Conservation (phyloP, 2,888 invertebrate genomes). For the Tetragonula carbonaria region DNA sequence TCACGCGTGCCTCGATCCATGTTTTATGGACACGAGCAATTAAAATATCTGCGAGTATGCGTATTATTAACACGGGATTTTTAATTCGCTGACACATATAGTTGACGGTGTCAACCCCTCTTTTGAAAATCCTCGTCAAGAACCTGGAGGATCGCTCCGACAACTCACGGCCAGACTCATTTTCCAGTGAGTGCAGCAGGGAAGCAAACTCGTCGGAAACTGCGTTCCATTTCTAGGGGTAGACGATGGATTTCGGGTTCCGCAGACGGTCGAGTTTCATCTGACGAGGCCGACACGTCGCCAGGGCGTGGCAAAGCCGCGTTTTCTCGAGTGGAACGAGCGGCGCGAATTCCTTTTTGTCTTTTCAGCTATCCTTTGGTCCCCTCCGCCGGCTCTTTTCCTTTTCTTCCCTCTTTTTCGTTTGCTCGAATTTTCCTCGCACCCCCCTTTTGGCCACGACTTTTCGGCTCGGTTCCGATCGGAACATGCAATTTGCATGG, state of each 20-base stretch:
- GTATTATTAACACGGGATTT: no score
- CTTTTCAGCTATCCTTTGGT: conserved; percentile 58
- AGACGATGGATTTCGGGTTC: conserved; percentile 48
- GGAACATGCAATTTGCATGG: conserved; percentile 61
- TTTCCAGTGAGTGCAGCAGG: neutral
- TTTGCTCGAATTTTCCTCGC: conserved; percentile 47
- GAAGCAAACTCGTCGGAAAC: neutral
- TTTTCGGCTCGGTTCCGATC: neutral
- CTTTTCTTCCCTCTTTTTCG: neutral
- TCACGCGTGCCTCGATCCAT: no score
- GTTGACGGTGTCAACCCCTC: neutral
- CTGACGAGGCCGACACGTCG: conserved; percentile 70
- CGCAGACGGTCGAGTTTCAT: conserved; percentile 77
- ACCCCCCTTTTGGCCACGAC: neutral
- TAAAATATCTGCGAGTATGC: no score
- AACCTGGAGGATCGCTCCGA: neutral
- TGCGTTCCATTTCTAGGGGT: conserved; percentile 30
- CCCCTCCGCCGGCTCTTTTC: conserved; percentile 6
- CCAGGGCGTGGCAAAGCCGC: conserved; percentile 77
- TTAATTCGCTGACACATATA: no score
- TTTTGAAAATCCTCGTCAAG: neutral
- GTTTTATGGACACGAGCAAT: no score
- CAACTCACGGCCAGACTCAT: neutral
- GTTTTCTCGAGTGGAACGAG: conserved; percentile 63
- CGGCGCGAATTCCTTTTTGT: conserved; percentile 78